These are phyloP conservation scores for Gortyna flavago DNA, from an alignment of 2,888 invertebrate genomes.

Conservation along the genomic window DNA sequence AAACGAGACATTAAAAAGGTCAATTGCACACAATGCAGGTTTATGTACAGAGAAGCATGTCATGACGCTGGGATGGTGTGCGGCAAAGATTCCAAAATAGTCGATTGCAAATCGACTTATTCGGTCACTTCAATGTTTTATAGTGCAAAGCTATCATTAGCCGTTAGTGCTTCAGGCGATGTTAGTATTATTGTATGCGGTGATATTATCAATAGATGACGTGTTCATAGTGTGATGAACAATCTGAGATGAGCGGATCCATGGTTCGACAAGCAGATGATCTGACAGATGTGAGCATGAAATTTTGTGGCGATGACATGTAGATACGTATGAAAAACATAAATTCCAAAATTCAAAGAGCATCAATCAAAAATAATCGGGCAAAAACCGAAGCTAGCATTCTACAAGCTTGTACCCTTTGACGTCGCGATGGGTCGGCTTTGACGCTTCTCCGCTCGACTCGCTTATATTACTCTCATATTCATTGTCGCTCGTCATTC, in stretches of 20 bases:
- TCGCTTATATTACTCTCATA: slow-evolving; percentile 89
- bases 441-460: slow-evolving; percentile 87
- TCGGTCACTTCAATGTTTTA: slow-evolving; percentile 37
- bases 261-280: slow-evolving; percentile 67
- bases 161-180: slow-evolving; percentile 55
- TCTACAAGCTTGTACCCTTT: slow-evolving; percentile 89
- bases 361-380: slow-evolving; percentile 83
- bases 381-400: slow-evolving; percentile 86
- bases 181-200: slow-evolving; percentile 56
- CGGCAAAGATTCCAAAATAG: slow-evolving; percentile 47
- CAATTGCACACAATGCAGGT: slow-evolving; percentile 40
- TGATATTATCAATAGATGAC: slow-evolving; percentile 51
- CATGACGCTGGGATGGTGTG: slow-evolving; percentile 37
- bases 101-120: slow-evolving; percentile 42
- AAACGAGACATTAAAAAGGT: slow-evolving; percentile 40
- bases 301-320: slow-evolving; percentile 53
- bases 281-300: slow-evolving; percentile 52
- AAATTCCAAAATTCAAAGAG: slow-evolving; percentile 79
- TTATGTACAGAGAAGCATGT: slow-evolving; percentile 48
- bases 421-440: slow-evolving; percentile 86
- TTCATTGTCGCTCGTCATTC: slow-evolving; percentile 90
- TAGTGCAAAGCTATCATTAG: slow-evolving; percentile 59
- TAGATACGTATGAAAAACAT: slow-evolving; percentile 64
- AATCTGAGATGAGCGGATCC: slow-evolving; percentile 50
- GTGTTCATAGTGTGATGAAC: slow-evolving; percentile 54